phyloP scores from a whole-genome alignment of 2,888 invertebrate species.

The Steinernema hermaphroditum region DNA sequence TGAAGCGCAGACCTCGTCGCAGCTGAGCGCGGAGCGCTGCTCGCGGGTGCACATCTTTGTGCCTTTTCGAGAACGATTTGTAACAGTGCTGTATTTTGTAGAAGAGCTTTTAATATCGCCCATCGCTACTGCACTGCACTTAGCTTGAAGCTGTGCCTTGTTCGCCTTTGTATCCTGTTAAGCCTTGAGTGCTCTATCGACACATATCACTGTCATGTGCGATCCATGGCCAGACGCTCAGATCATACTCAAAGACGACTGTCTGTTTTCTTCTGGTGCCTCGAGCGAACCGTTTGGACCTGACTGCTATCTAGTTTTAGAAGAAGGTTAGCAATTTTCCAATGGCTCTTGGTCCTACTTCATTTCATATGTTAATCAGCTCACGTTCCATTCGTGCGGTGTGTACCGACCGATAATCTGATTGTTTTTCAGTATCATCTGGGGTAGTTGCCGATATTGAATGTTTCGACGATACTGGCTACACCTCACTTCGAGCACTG shows the following conservation, averaged over 20 bases:
- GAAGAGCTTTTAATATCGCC: no score
- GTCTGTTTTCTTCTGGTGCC: conserved; percentile 1
- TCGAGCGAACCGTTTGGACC: background rate
- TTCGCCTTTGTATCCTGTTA: no score
- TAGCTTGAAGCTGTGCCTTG: no score
- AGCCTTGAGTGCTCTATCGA: no score
- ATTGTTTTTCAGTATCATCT: conserved; percentile 21
- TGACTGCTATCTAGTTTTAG: conserved; percentile 2
- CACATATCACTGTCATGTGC: conserved; percentile 27
- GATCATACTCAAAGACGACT: conserved; percentile 20
- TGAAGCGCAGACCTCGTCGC: conserved; percentile 9
- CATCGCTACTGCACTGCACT: no score
- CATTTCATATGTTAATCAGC: conserved; percentile 1
- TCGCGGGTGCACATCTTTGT: conserved; percentile 7
- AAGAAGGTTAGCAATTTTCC: conserved; percentile 20
- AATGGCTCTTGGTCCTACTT: background rate
- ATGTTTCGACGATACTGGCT: conserved; percentile 3
- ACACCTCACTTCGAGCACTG: background rate
- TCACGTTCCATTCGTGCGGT: background rate
- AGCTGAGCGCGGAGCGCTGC: background rate
- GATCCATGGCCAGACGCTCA: conserved; percentile 8
- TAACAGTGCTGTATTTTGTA: no score
- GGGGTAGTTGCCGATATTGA: conserved; percentile 14
- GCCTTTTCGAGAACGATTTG: background rate
- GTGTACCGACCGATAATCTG: conserved; percentile 21